Evolutionary conservation across 1,140 invertebrate species (phyloP).

Genomic region (Parasteatoda tepidariorum): DNA sequence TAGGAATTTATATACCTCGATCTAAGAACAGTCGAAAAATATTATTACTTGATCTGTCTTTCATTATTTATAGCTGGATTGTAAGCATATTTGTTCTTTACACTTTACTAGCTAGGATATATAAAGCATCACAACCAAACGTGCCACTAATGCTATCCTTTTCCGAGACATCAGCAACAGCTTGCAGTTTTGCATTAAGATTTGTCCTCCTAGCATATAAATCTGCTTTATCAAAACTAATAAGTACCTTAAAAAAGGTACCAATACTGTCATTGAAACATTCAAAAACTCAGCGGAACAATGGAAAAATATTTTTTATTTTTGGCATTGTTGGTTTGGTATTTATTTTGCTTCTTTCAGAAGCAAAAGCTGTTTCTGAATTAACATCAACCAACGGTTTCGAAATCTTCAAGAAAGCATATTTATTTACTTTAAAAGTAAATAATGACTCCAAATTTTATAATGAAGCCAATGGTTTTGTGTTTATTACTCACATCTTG

Average conservation of each 20-base stretch:
- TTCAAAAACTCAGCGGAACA: neutral
- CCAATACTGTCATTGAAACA: neutral
- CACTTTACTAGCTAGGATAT: neutral
- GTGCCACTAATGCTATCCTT: constrained; percentile 20
- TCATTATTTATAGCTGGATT: neutral
- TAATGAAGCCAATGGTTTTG: neutral
- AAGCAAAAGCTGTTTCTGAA: neutral
- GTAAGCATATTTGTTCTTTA: neutral
- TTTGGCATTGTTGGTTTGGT: neutral
- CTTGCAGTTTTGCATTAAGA: constrained; percentile 6
- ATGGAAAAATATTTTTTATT: neutral
- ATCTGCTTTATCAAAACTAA: neutral
- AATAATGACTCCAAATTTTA: neutral
- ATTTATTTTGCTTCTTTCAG: neutral
- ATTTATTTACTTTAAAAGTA: neutral
- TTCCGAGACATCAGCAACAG: constrained; percentile 15
- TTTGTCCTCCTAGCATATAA: neutral
- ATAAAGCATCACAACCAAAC: constrained; percentile 10
- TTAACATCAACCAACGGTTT: neutral
- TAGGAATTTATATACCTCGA: neutral
- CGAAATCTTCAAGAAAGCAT: neutral
- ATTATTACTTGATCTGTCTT: neutral
- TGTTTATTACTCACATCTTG: neutral
- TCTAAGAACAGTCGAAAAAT: neutral
- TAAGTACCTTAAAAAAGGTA: neutral